phyloP scores from a whole-genome alignment of 53 echinoderm and acorn worm species.

The Pentamera pediparva region DNA sequence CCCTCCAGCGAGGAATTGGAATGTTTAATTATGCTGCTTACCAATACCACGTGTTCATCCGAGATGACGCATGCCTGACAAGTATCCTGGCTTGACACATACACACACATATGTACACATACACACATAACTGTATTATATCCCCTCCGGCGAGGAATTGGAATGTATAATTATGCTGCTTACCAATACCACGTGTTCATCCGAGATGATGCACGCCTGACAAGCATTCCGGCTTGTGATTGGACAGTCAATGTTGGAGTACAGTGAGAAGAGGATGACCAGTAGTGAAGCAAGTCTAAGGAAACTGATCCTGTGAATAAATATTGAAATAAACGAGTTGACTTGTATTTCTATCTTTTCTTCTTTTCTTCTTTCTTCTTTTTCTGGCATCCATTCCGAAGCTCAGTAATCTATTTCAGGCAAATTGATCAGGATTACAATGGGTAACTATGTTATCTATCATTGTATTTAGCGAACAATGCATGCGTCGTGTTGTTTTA shows the following conservation, averaged over 20 bases:
- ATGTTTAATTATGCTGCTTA: no score
- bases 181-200: background rate
- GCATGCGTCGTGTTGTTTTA: no score
- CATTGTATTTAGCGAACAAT: no score
- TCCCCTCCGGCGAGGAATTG: background rate
- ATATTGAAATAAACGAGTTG: background rate
- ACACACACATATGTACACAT: background rate
- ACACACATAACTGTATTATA: background rate
- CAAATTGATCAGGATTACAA: no score
- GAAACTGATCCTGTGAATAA: slow-evolving; percentile 1
- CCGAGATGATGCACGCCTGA: background rate
- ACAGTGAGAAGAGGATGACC: slow-evolving; percentile 1
- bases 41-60: no score
- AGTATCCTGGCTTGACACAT: background rate
- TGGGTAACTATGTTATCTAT: no score
- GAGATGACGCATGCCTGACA: no score
- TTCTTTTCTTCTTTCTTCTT: no score
- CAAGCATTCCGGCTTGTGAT: background rate
- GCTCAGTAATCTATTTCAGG: background rate
- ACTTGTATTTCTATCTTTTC: background rate
- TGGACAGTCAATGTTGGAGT: slow-evolving; percentile 12
- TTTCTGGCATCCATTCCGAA: background rate
- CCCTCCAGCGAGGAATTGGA: no score
- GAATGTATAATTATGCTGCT: background rate
- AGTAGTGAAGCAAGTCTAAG: background rate